Evolutionary conservation across 2,797 vertebrate species (phyloP).

Genomic region (Notoglanidium macrostoma): DNA sequence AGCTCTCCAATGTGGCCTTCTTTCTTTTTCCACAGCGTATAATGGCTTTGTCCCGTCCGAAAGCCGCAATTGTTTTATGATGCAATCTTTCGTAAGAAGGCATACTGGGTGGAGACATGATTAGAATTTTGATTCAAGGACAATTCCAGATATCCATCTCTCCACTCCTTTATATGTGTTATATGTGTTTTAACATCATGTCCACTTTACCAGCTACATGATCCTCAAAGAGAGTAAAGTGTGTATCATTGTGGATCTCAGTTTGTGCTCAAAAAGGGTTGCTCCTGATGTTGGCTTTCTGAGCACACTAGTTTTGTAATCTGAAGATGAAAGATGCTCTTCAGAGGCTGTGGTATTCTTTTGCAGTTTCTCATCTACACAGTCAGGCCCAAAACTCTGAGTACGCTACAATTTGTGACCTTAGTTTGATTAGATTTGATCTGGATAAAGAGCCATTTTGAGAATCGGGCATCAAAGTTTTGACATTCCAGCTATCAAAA

Average conservation of each 20-base stretch:
- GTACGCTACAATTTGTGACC: background rate
- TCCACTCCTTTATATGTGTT: conserved; percentile 24
- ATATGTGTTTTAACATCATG: conserved; percentile 27
- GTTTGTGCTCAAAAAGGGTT: background rate
- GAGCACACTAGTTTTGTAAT: background rate
- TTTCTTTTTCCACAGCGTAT: conserved; percentile 74
- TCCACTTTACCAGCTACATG: conserved; percentile 2
- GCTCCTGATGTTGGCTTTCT: background rate
- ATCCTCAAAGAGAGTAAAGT: conserved; percentile 41
- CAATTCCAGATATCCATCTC: conserved; percentile 57
- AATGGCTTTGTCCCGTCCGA: conserved; percentile 67
- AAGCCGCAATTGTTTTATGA: conserved; percentile 68
- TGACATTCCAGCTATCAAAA: background rate
- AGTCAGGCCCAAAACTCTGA: background rate
- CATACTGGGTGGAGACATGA: conserved; percentile 66
- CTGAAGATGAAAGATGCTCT: background rate
- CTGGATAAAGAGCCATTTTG: background rate
- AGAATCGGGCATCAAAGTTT: background rate
- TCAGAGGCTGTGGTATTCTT: background rate
- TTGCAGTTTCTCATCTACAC: background rate
- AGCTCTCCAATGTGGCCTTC: conserved; percentile 57
- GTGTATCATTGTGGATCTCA: background rate
- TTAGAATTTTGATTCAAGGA: conserved; percentile 71
- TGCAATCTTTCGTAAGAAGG: conserved; percentile 72
- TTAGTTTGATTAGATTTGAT: background rate